A percentile compares a stretch with the other conserved stretches of the same genome.
Evolutionary conservation across 2,888 invertebrate species (phyloP).

Genomic region (Ennomos fuscantarius): DNA sequence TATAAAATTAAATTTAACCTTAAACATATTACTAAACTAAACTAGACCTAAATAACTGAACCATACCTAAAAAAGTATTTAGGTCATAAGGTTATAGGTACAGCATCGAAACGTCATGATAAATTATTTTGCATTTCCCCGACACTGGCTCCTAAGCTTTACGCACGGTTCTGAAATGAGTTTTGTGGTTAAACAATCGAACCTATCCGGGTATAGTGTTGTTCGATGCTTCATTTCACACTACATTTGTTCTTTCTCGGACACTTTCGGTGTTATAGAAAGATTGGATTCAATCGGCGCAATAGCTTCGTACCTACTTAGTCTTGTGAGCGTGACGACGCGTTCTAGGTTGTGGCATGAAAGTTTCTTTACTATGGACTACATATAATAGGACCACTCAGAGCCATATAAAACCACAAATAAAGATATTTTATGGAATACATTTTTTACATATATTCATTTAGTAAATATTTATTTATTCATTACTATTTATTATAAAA

Average conservation of each 20-base stretch:
- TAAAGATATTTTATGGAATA: too few relatives aligned
- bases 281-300: constrained; percentile 47
- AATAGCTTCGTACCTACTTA: constrained; percentile 46
- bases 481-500: too few relatives aligned
- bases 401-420: too few relatives aligned
- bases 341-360: constrained; percentile 38
- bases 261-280: constrained; percentile 25
- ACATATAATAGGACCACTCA: background rate
- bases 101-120: too few relatives aligned
- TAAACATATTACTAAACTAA: too few relatives aligned
- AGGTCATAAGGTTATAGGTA: too few relatives aligned
- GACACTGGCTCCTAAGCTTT: constrained; percentile 45
- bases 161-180: constrained; percentile 69
- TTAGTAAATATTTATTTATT: too few relatives aligned
- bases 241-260: constrained; percentile 50
- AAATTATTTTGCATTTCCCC: constrained; percentile 15
- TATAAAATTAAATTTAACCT: too few relatives aligned
- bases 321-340: constrained; percentile 53
- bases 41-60: too few relatives aligned
- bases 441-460: too few relatives aligned
- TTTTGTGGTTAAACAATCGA: constrained; percentile 81
- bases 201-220: constrained; percentile 50
- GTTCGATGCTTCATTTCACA: constrained; percentile 76
- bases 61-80: too few relatives aligned
- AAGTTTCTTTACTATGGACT: constrained; percentile 24